Conservation (phyloP, 2,888 invertebrate genomes). For the Hirtodrosophila histrioides region DNA sequence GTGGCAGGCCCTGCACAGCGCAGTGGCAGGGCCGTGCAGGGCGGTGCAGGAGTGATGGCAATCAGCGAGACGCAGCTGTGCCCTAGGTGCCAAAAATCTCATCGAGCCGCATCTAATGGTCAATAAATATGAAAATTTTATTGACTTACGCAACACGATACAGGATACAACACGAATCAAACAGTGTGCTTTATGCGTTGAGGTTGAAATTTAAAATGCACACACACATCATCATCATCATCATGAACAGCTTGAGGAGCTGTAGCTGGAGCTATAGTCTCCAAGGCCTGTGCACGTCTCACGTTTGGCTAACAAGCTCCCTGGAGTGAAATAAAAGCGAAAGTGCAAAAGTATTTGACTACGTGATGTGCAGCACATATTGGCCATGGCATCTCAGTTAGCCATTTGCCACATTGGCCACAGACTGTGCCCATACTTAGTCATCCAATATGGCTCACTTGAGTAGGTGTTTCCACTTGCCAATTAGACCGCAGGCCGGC, state of each 20-base stretch:
- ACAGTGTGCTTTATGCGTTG: slow-evolving; percentile 15
- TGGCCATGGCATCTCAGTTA: slow-evolving; percentile 29
- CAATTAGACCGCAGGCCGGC: slow-evolving; percentile 47
- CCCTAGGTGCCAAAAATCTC: slow-evolving; percentile 58
- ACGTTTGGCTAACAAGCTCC: slow-evolving; percentile 81
- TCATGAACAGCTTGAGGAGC: slow-evolving; percentile 8
- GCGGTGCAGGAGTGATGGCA: slow-evolving; percentile 14
- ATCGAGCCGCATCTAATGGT: slow-evolving; percentile 67
- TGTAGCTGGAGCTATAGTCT: slow-evolving; percentile 22
- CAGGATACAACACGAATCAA: slow-evolving; percentile 19
- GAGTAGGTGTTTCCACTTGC: slow-evolving; percentile 51
- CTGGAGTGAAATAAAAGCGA: slow-evolving; percentile 81
- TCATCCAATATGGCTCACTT: slow-evolving; percentile 27
- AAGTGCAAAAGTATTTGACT: slow-evolving; percentile 75
- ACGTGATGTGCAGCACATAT: slow-evolving; percentile 71
- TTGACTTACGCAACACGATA: slow-evolving; percentile 68
- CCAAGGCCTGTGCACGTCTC: slow-evolving; percentile 51
- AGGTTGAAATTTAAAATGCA: slow-evolving; percentile 71
- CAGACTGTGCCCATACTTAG: slow-evolving; percentile 13
- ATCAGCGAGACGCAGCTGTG: slow-evolving; percentile 59
- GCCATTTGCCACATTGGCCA: slow-evolving; percentile 3
- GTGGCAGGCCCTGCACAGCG: too few relatives aligned
- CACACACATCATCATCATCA: slow-evolving; percentile 45
- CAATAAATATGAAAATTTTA: slow-evolving; percentile 83
- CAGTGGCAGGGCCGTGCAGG: slow-evolving; percentile 2